phyloP scores from a whole-genome alignment of 2,888 invertebrate genomes.

The Dioctria rufipes region DNA sequence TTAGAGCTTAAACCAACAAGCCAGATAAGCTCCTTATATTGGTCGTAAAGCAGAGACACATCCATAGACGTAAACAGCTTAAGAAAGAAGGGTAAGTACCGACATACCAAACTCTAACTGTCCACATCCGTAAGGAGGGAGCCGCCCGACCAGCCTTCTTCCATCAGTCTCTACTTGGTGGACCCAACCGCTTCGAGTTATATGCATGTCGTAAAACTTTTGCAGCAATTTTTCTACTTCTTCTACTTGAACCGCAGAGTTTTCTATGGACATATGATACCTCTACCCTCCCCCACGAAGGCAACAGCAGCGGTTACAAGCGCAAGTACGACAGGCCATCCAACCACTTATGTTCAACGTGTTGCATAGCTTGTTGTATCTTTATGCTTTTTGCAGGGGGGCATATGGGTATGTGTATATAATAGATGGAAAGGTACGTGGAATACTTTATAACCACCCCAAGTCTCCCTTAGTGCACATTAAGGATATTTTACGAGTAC shows the following conservation, averaged over 20 bases:
- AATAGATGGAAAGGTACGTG: constrained; percentile 6
- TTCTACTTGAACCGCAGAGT: background rate
- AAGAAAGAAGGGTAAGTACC: constrained; percentile 29
- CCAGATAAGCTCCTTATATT: constrained; percentile 51
- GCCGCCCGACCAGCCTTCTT: constrained; percentile 17
- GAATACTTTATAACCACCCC: constrained; percentile 31
- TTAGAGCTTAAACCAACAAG: constrained; percentile 53
- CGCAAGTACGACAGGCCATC: constrained; percentile 31
- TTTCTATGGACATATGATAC: no score
- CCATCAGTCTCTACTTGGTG: constrained; percentile 1
- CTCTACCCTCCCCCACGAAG: background rate
- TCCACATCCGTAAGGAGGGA: constrained; percentile 25
- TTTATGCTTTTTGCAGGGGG: background rate
- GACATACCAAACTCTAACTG: constrained; percentile 16
- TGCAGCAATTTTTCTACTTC: constrained; percentile 49
- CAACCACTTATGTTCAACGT: constrained; percentile 49
- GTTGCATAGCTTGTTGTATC: constrained; percentile 43
- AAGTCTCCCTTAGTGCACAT: constrained; percentile 41
- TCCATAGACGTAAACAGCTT: constrained; percentile 49
- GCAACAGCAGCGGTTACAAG: constrained; percentile 3
- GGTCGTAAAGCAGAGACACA: constrained; percentile 52
- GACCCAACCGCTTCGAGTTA: background rate
- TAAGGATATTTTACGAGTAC: constrained; percentile 33
- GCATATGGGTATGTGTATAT: background rate
- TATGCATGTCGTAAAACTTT: constrained; percentile 52